Evolutionary conservation across 2,113 vertebrate species (phyloP).

Genomic region (Alexandromys fortis): DNA sequence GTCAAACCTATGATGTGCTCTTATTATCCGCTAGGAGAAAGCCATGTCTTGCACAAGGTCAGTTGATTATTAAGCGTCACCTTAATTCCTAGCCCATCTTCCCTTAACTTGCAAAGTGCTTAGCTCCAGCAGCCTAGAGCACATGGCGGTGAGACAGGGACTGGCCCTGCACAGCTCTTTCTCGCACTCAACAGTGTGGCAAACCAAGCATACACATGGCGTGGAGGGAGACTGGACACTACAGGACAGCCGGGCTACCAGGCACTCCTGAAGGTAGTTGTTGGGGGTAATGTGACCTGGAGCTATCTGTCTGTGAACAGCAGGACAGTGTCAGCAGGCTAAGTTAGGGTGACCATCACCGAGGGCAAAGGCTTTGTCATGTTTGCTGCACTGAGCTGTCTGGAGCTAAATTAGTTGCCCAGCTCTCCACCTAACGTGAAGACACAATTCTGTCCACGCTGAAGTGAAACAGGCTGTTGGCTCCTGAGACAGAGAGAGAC

Average conservation of each 20-base stretch:
- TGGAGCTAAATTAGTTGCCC: background rate
- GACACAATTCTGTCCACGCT: background rate
- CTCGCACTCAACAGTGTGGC: background rate
- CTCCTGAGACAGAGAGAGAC: background rate
- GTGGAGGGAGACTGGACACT: background rate
- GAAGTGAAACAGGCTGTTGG: background rate
- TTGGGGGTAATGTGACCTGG: background rate
- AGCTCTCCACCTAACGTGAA: constrained; percentile 24
- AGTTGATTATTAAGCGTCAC: background rate
- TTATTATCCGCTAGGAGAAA: background rate
- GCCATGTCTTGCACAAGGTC: background rate
- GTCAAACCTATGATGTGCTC: background rate
- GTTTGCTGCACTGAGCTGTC: constrained; percentile 3
- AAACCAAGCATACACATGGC: background rate
- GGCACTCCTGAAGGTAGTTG: background rate
- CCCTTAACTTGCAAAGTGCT: background rate
- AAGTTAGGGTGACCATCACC: background rate
- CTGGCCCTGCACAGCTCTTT: background rate
- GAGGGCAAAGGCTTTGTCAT: constrained; percentile 37
- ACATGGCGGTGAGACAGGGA: background rate
- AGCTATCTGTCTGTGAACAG: constrained; percentile 34
- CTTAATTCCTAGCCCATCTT: background rate
- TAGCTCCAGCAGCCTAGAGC: background rate
- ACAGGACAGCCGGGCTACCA: background rate
- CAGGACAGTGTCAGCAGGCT: constrained; percentile 15